Evolutionary conservation across 2,113 vertebrate genomes (phyloP).

Genomic region (Ginglymostoma cirratum): DNA sequence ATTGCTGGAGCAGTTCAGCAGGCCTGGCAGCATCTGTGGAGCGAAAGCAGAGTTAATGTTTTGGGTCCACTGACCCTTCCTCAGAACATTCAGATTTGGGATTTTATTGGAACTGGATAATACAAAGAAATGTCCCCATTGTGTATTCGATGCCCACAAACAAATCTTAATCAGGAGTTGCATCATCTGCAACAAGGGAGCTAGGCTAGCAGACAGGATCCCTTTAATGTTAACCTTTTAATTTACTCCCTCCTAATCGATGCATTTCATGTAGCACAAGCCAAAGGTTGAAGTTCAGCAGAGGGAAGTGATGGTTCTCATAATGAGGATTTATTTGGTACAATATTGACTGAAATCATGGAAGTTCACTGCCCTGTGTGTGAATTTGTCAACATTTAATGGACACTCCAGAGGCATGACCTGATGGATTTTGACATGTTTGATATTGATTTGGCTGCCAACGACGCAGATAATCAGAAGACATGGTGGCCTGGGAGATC

Average conservation of each 20-base stretch:
- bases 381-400: background rate
- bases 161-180: background rate
- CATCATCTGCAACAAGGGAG: background rate
- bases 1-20: no score
- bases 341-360: background rate
- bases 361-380: background rate
- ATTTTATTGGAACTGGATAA: background rate
- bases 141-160: background rate
- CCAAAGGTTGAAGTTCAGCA: background rate
- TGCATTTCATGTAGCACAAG: background rate
- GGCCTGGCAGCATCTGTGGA: no score
- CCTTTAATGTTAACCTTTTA: background rate
- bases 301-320: background rate
- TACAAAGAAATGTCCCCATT: background rate
- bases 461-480: background rate
- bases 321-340: slow-evolving; percentile 22
- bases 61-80: no score
- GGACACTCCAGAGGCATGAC: background rate
- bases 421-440: background rate
- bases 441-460: background rate
- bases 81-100: background rate
- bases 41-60: no score
- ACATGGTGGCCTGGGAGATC: background rate
- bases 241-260: background rate
- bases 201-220: background rate